Base-by-base conservation (phyloP, 2,113 vertebrate genomes). In the Mirounga angustirostris region DNA sequence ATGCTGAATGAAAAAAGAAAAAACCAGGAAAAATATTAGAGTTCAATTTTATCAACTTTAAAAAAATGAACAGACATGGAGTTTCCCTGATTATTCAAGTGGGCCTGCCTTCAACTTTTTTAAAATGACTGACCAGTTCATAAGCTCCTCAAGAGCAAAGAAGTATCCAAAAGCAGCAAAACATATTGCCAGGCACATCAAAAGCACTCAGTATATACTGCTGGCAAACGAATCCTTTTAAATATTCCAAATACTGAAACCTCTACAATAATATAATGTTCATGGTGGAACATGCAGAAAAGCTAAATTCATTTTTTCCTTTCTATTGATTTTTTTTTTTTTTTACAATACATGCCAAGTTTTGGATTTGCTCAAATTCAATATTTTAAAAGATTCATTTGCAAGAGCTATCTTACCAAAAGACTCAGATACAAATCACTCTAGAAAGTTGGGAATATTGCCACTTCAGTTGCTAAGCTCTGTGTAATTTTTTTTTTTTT, bases 401-500 rank as follows among this genome's bases (percentile, higher is more conserved):
- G 28, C 40, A 88, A 97, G 58, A 93, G 36, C 50, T 90, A 69
- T 24, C 91, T 91, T 83, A 95, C 88, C 85, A 91, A 61, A 88
- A 93, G 82, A 76, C 59, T 89, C 85, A 78, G 92, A 93, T 84
- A 95, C 24, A 93, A 93, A 97, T 96, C 18, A 0, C 36, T 96
- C 71, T 69, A 96, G 74, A 95, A 94, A 87, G 43, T 28, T 94
- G 87, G 63, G 85, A 91, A 94, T 63, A 65, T 65, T 96, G 85
- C 43, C 95, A 91, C 59, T 65, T 85, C 46, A 7, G 80, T 87
- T 87, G 91, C 78, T 95, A 91, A 97, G 74, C 56, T 71, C 91
- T 97, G 92, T 71, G 78, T 36, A 96, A 96, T 71, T 89, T 52
- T 52, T 61, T 7, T 93, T 58, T 7, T 93, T 58, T 79, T 71